Base-by-base conservation (phyloP, 2,888 invertebrate species). In the Ectemnius continuus region DNA sequence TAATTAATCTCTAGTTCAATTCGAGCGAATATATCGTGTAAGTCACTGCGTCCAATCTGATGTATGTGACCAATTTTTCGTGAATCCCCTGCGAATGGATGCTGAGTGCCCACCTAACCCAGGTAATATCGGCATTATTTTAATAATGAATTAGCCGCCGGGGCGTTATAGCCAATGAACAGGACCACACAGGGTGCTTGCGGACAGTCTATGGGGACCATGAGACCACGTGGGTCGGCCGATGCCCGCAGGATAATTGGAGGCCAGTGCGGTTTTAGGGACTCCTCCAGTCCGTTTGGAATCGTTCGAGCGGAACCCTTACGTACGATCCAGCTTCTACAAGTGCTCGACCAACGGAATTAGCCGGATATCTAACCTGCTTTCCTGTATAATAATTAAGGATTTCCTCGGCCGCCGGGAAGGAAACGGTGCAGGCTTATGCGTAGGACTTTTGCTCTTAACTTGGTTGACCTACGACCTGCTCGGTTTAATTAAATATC, bases 211-310 rank as follows among this genome's bases (percentile, higher is more conserved):
- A 78, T 61, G 70, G 80, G 82, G 84, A 84, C 75, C 80, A 61
- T 23, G 80, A 77, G 71, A 78, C 76, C 76, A 74, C 78, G 78
- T 75, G 77, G 78, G 71, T 84, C 85, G 82, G 83, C 83, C 82
- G 86, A 84, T 86, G 85, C 79, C 86, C 86, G 70, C 84, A 84
- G 83, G 87, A 87, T 88, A 89, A 88, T 88, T 88, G 88, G 87
- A 86, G 87, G 84, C 87, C 85, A 84, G 80, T 87, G 88, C 75
- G 84, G 86, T 86, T 84, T 78, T 75, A 83, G 78, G 73, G 77
- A 76, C 78, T 82, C 80, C 85, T 81, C 68, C 61, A 74, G 65
- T 67, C 72, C 81, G 78, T 75, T 81, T 70, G 66, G 76, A 73
- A 84, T 75, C 69, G 75, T 81, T 78, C 77, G 67, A 67, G 73